Evolutionary conservation across 1,140 invertebrate species (phyloP), one percentile per base, ranked within the genome.

Genomic region (Brachionus paranguensis): DNA sequence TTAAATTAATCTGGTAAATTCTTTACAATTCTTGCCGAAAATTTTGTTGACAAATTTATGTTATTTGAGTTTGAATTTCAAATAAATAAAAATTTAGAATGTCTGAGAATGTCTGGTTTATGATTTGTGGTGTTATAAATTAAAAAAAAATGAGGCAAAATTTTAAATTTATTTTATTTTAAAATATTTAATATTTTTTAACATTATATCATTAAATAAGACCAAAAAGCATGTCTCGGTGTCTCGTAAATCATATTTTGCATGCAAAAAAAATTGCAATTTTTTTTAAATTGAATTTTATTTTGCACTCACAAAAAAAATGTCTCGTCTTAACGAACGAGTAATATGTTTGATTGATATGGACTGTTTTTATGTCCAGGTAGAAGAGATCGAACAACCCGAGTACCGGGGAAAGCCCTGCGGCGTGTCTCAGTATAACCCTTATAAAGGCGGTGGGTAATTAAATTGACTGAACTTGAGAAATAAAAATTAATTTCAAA

Each of bases 361-460:
- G 96, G 97, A 99, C 88, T 98, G 96, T 91, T 98, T 98, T 89
- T 98, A 96, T 89, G 97, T 96, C 86, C 91, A 92, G 87, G 96
- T 98, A 1, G 96, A 99, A 91, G 93, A 95, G 87, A 93, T 95
- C 89, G 89, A 94, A 29, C 91, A 95, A 87, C 95, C 95, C 3
- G 89, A 91, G 74, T 91, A 94, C 85, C 91, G 91, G 88, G 95
- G 94, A 72, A 94, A 95, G 89, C 96, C 97, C 1, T 92, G 96
- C 83, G 96, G 94, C 78, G 96, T 98, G 12, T 95, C 96, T 0
- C 96, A 98, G 88, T 97, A 97, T 87, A 97, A 96, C 89, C 91
- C 92, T 7, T 97, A 94, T 94, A 92, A 93, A 90, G 94, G 94
- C 78, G 95, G 95, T 89, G 94, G 95, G 95, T 95, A 92, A 91